A percentile compares a stretch with the other conserved stretches of the same genome.
These are phyloP conservation scores for Raja brachyura DNA, from an alignment of 2,113 vertebrate genomes.

Conservation along the genomic window DNA sequence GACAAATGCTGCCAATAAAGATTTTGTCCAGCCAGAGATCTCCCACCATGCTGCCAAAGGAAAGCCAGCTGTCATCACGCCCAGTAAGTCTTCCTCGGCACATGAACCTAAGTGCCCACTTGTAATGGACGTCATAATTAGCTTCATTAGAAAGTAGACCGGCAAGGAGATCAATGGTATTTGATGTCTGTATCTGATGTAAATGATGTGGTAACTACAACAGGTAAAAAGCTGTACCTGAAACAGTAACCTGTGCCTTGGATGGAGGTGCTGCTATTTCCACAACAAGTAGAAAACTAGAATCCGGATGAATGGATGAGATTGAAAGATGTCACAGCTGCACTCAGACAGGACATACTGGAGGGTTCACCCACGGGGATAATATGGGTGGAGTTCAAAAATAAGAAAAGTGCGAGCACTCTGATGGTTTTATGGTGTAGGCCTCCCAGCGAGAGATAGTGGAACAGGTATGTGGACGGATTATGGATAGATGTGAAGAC, in stretches of 20 bases:
- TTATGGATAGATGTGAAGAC: no score
- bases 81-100: background rate
- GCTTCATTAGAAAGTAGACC: background rate
- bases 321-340: no score
- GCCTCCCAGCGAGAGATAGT: no score
- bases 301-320: background rate
- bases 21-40: background rate
- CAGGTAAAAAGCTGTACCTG: background rate
- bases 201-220: background rate
- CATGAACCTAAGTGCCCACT: background rate
- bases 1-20: conserved; percentile 8
- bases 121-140: background rate
- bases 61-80: background rate
- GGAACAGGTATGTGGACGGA: no score
- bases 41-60: background rate
- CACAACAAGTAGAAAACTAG: background rate
- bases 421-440: no score
- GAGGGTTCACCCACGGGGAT: no score
- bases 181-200: background rate
- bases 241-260: background rate
- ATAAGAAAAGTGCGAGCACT: no score
- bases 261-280: background rate
- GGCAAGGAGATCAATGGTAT: background rate
- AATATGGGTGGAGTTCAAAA: no score
- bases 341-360: no score